phyloP scores from a whole-genome alignment of 2,797 vertebrate genomes.

The Pipistrellus pipistrellus region DNA sequence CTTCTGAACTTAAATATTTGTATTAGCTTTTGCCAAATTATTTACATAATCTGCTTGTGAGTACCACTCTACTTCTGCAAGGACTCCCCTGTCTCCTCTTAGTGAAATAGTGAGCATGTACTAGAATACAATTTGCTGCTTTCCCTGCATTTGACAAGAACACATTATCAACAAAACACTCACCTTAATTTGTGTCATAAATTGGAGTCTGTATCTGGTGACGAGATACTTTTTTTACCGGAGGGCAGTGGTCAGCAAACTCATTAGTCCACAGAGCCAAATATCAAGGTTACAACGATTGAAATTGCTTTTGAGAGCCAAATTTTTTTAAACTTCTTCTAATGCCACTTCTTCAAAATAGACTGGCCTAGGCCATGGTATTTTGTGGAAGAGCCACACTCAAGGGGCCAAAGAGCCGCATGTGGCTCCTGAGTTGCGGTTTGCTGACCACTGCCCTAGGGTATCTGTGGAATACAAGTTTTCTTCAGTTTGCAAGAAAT shows the following conservation, averaged over 20 bases:
- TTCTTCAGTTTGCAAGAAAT: constrained; percentile 24
- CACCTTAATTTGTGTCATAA: not conserved
- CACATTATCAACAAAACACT: constrained; percentile 6
- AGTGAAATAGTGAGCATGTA: constrained; percentile 1
- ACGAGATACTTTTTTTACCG: not conserved
- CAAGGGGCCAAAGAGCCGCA: too few species aligned
- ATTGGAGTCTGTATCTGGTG: constrained; percentile 20
- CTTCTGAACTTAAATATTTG: constrained; percentile 71
- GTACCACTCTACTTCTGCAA: constrained; percentile 6
- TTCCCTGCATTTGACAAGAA: not conserved
- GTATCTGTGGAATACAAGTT: not conserved
- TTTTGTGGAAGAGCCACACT: too few species aligned
- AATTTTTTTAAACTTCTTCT: too few species aligned
- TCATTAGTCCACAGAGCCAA: too few species aligned
- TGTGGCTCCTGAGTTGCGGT: too few species aligned
- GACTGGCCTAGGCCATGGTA: too few species aligned
- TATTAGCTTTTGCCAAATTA: constrained; percentile 7
- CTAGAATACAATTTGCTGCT: constrained; percentile 24
- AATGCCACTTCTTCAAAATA: too few species aligned
- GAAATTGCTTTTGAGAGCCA: too few species aligned
- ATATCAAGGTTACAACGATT: too few species aligned
- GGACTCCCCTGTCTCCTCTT: accelerated
- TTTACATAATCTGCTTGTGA: constrained; percentile 50
- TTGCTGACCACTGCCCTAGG: not conserved
- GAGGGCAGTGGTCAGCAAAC: too few species aligned